Evolutionary conservation across 2,113 vertebrate genomes (phyloP).

Genomic region (Thinocorus orbignyianus): DNA sequence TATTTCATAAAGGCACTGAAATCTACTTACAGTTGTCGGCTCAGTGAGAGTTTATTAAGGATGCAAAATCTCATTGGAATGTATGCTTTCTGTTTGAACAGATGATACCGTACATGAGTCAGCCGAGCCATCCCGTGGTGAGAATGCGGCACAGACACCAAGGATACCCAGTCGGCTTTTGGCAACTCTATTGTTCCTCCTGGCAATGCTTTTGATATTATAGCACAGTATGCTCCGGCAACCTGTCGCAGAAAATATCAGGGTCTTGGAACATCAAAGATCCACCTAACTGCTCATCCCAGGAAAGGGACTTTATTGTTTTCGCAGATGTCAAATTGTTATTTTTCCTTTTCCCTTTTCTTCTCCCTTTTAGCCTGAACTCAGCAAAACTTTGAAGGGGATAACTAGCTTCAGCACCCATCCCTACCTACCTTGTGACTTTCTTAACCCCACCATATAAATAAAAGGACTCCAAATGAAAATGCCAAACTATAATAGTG

Average conservation of each 20-base stretch:
- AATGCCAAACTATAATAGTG: slow-evolving; percentile 88
- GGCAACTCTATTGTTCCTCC: slow-evolving; percentile 85
- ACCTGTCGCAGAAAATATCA: slow-evolving; percentile 74
- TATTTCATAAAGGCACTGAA: slow-evolving; percentile 71
- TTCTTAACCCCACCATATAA: slow-evolving; percentile 72
- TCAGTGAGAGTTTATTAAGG: slow-evolving; percentile 72
- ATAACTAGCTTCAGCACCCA: slow-evolving; percentile 72
- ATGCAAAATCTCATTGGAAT: slow-evolving; percentile 76
- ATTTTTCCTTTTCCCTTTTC: slow-evolving; percentile 71
- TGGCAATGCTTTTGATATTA: slow-evolving; percentile 91
- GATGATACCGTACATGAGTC: slow-evolving; percentile 96
- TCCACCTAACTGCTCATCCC: slow-evolving; percentile 80
- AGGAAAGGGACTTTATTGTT: slow-evolving; percentile 85
- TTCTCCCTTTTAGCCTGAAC: slow-evolving; percentile 78
- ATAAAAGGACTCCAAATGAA: slow-evolving; percentile 84
- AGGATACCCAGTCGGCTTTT: slow-evolving; percentile 85
- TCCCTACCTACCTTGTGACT: slow-evolving; percentile 66
- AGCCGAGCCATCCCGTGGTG: slow-evolving; percentile 92
- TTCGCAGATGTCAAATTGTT: slow-evolving; percentile 91
- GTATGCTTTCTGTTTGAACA: slow-evolving; percentile 84
- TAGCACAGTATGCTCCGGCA: slow-evolving; percentile 85
- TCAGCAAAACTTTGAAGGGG: slow-evolving; percentile 84
- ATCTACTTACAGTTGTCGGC: slow-evolving; percentile 67
- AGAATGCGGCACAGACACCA: slow-evolving; percentile 84
- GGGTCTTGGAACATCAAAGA: slow-evolving; percentile 86